These are phyloP conservation scores for Pardalotus punctatus DNA, from an alignment of 2,113 vertebrate genomes.

Conservation along the genomic window DNA sequence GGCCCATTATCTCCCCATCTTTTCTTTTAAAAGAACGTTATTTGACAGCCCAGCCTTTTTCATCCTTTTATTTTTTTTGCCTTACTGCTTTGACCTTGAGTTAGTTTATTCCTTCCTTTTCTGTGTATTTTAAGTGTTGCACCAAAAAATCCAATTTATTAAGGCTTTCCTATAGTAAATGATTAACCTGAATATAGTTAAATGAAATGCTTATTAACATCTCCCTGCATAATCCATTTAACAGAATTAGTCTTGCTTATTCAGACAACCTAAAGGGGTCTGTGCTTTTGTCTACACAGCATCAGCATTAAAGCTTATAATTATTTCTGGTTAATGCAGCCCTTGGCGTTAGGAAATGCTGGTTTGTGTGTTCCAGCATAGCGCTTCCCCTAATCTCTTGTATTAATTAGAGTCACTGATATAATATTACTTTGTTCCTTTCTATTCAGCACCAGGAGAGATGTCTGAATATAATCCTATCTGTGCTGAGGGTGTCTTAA, in stretches of 20 bases:
- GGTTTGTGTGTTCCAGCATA: not conserved
- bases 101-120: not conserved
- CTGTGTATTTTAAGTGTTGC: not conserved
- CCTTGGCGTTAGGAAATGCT: not conserved
- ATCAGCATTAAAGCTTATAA: constrained; percentile 41
- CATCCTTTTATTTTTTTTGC: not conserved
- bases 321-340: constrained; percentile 46
- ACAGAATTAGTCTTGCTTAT: constrained; percentile 39
- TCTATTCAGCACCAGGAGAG: constrained; percentile 10
- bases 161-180: constrained; percentile 7
- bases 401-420: constrained; percentile 62
- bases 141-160: not conserved
- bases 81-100: constrained; percentile 25
- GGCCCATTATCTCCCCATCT: constrained; percentile 29
- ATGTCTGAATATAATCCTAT: constrained; percentile 24
- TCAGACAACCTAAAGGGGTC: constrained; percentile 36
- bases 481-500: not conserved
- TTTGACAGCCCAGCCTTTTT: constrained; percentile 3
- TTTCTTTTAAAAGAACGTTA: not conserved
- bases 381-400: constrained; percentile 47
- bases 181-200: constrained; percentile 15
- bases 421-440: constrained; percentile 34
- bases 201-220: not conserved
- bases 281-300: constrained; percentile 28
- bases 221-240: constrained; percentile 22